Evolutionary conservation across 2,888 invertebrate genomes (phyloP), one percentile per base, ranked within the genome.

Genomic region (Hyalella azteca): DNA sequence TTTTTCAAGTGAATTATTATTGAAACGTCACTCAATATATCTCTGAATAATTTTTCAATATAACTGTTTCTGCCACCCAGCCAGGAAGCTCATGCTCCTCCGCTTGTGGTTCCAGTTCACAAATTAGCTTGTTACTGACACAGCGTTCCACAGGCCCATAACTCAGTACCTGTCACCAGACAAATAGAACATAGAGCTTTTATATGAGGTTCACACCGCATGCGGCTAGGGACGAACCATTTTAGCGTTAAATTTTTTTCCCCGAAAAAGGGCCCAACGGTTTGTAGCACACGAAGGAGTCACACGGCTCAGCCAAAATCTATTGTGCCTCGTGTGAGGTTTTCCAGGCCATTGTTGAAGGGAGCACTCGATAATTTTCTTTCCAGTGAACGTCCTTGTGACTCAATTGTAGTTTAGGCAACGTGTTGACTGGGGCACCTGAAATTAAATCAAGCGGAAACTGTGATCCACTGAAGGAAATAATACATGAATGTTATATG

Each of bases 181-280:
- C 66, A 66, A 66, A 66, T 66, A 66, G 66, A 66, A 32, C 66
- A 29, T 66, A 66, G 19, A n/a, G 9, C 13, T 22, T 19, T 29
- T 19, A 5, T 4, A 19, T 0, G 39, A 66, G 19, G 36, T 36
- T 15, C 29, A 15, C 66, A 66, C 66, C 66, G 29, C 66, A 66
- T 36, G 66, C 66, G 66, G 66, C 36, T 66, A 13, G 29, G 2
- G 36, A 29, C 7, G 29, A 29, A 5, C 66, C 66, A 19, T 39
- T 4, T 36, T 15, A 19, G 36, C 66, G 66, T 66, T 66, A 66
- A 66, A 36, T 66, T 66, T 19, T 22, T 66, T 59, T 59, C 26
- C 59, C 13, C 66, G 29, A 66, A 66, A 36, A n/a, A n/a, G n/a
- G n/a, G n/a, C 66, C 36, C 11, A 66, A 66, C 66, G 66, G 66